These are phyloP conservation scores for Drosophila affinis DNA, from an alignment of 2,888 invertebrate species.

Conservation along the genomic window DNA sequence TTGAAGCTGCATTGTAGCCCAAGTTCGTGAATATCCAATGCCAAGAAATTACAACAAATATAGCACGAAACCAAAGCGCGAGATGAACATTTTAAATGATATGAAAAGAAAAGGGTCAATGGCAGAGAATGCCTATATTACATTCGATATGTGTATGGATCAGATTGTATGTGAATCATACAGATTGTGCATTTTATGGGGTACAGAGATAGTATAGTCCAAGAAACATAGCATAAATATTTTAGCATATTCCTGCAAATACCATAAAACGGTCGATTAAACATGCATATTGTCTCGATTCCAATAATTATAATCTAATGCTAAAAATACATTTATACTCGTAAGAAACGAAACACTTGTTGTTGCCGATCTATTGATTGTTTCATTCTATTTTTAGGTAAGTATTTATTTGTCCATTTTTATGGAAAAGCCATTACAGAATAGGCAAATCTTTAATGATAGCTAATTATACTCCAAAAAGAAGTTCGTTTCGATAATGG, in stretches of 20 bases:
- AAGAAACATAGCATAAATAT: conserved; percentile 70
- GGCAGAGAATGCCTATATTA: conserved; percentile 24
- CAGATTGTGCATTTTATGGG: conserved; percentile 75
- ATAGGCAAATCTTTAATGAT: background rate
- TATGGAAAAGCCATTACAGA: background rate
- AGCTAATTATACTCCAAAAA: background rate
- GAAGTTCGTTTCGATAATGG: background rate
- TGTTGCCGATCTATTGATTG: background rate
- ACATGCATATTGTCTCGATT: conserved; percentile 60
- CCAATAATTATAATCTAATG: conserved; percentile 56
- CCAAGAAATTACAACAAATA: conserved; percentile 30
- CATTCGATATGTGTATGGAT: conserved; percentile 26
- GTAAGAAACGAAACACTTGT: conserved; percentile 52
- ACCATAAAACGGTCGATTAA: conserved; percentile 57
- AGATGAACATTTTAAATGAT: conserved; percentile 53
- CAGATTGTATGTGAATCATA: conserved; percentile 56
- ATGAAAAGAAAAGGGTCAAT: background rate
- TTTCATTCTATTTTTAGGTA: background rate
- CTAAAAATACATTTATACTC: conserved; percentile 64
- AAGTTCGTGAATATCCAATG: conserved; percentile 35
- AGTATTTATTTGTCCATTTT: background rate
- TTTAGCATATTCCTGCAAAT: conserved; percentile 73
- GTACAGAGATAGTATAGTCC: conserved; percentile 76
- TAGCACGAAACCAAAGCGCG: conserved; percentile 15
- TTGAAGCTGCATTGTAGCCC: conserved; percentile 40